These are phyloP conservation scores for Manis pentadactyla DNA, from an alignment of 2,797 vertebrate genomes.

Conservation along the genomic window DNA sequence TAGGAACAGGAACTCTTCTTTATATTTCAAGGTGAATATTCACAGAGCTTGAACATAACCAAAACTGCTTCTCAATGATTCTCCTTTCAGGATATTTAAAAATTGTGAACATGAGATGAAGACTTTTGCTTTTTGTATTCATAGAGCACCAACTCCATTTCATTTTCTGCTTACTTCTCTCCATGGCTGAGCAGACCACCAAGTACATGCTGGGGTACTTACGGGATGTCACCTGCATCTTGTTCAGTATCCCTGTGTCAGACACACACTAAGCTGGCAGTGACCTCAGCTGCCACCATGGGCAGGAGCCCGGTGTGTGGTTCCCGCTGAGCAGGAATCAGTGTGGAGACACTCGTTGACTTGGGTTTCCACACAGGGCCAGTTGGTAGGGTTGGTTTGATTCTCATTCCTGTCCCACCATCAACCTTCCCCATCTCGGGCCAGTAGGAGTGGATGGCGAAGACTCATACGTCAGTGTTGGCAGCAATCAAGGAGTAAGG, in stretches of 20 bases:
- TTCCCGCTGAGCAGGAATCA: fast-evolving
- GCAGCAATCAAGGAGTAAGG: neutral
- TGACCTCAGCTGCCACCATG: fast-evolving
- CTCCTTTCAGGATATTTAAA: too few species aligned
- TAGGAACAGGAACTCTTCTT: neutral
- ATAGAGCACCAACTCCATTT: fast-evolving
- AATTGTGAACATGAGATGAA: too few species aligned
- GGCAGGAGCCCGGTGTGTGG: fast-evolving
- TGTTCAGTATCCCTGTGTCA: fast-evolving
- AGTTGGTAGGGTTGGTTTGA: fast-evolving
- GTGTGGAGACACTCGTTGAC: neutral
- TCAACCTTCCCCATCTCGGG: fast-evolving
- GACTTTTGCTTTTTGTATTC: neutral
- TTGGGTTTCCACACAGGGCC: fast-evolving
- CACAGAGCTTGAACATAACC: fast-evolving
- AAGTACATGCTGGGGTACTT: fast-evolving
- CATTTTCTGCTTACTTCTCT: neutral
- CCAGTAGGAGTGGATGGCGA: neutral
- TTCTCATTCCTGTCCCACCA: neutral
- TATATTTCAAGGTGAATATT: neutral
- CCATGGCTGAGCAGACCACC: fast-evolving
- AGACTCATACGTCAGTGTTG: too few species aligned
- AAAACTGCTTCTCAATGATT: neutral
- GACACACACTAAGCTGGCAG: fast-evolving
- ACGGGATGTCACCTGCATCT: fast-evolving